phyloP scores from a whole-genome alignment of 2,797 vertebrate genomes.

The Clarias laeviceps region DNA sequence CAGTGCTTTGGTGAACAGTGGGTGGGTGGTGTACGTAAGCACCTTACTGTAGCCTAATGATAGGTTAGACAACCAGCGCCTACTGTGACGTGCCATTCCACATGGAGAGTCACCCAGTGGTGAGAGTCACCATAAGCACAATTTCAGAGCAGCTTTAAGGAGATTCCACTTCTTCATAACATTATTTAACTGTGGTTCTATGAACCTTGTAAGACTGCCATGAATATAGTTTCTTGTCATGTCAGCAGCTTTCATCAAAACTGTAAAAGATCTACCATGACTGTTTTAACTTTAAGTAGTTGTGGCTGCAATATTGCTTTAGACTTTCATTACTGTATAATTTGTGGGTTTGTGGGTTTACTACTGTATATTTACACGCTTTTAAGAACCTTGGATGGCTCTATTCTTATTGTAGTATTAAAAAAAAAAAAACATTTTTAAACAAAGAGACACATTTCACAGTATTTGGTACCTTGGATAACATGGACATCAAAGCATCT shows the following conservation, averaged over 20 bases:
- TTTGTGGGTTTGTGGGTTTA: background rate
- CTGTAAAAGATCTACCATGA: background rate
- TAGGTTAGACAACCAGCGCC: background rate
- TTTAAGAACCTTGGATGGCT: background rate
- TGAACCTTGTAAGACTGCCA: background rate
- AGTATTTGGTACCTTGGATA: background rate
- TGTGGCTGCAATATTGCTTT: slow-evolving; percentile 2
- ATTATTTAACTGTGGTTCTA: background rate
- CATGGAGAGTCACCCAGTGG: background rate
- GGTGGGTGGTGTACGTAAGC: background rate
- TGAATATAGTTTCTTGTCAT: background rate
- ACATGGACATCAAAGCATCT: background rate
- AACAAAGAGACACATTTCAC: background rate
- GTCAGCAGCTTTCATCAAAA: slow-evolving; percentile 20
- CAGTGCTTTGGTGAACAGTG: background rate
- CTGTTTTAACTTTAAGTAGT: background rate
- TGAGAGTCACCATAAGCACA: background rate
- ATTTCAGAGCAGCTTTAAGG: background rate
- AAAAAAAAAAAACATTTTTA: too few species aligned
- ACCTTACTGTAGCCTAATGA: background rate
- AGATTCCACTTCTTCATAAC: background rate
- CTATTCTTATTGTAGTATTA: background rate
- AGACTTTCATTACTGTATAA: background rate
- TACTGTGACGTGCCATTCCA: background rate
- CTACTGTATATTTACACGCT: background rate